Conservation (phyloP, 1,140 invertebrate genomes). For the Melanaphis sacchari region DNA sequence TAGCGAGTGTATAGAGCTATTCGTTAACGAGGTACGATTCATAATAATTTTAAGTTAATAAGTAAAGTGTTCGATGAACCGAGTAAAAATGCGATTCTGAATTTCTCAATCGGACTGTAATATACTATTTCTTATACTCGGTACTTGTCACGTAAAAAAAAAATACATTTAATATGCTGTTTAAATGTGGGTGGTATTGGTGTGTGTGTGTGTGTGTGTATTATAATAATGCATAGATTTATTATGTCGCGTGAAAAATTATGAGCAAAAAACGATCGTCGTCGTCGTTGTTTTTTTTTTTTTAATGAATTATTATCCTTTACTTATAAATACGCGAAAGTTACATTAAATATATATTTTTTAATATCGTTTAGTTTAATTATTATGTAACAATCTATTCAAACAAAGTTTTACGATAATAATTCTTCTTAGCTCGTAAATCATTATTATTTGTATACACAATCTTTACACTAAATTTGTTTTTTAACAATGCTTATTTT, state of each 20-base stretch:
- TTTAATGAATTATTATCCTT: not conserved
- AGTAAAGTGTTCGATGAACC: constrained; percentile 36
- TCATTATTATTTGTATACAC: constrained; percentile 3
- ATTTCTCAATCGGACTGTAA: not conserved
- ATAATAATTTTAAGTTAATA: constrained; percentile 57
- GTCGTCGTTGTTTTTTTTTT: not conserved
- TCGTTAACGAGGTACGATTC: constrained; percentile 54
- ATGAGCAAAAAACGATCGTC: not conserved
- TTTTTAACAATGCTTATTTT: not conserved
- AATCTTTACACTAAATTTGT: not conserved
- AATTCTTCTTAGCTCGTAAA: constrained; percentile 17
- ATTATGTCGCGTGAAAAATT: not conserved
- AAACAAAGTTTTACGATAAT: constrained; percentile 4
- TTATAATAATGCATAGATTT: too few species aligned
- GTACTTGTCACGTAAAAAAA: not conserved
- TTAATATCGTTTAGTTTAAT: not conserved
- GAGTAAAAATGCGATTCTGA: constrained; percentile 36
- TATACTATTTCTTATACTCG: too few species aligned
- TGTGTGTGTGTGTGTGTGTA: not conserved
- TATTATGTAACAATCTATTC: not conserved
- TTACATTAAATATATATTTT: not conserved
- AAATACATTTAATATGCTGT: not conserved
- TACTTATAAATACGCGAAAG: not conserved
- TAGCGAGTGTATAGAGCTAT: not conserved
- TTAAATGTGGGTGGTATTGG: not conserved